A percentile compares a stretch with the other conserved stretches of the same genome.
Evolutionary conservation across 2,113 vertebrate genomes (phyloP).

Genomic region (Rhinoderma darwinii): DNA sequence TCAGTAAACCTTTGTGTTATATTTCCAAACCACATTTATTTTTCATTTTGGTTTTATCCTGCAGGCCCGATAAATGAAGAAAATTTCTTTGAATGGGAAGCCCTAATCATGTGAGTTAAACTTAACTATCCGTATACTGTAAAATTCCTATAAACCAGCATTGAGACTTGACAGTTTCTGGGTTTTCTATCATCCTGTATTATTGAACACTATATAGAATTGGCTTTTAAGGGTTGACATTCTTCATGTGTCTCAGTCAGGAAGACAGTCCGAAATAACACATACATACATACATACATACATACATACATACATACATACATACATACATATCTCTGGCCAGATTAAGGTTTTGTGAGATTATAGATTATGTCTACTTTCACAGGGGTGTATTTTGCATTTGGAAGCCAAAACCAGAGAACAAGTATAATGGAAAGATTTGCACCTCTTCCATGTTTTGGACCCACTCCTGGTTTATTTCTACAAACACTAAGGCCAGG

Average conservation of each 20-base stretch:
- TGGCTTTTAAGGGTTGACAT: too few relatives aligned
- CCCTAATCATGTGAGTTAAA: conserved; percentile 93
- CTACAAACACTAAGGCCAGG: too few relatives aligned
- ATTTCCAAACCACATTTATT: background rate
- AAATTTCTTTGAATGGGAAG: conserved; percentile 99
- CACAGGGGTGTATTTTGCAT: too few relatives aligned
- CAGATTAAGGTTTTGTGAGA: background rate
- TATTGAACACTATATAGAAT: background rate
- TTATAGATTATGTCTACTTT: background rate
- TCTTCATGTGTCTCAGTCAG: too few relatives aligned
- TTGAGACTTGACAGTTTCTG: background rate
- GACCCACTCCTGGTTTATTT: too few relatives aligned
- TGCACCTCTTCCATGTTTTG: too few relatives aligned
- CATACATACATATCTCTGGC: background rate
- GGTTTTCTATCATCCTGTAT: background rate
- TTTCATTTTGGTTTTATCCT: conserved; percentile 37
- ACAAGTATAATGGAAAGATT: too few relatives aligned
- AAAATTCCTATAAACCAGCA: background rate
- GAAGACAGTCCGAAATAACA: too few relatives aligned
- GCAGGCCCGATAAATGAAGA: conserved; percentile 95
- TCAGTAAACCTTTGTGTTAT: background rate
- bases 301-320: background rate
- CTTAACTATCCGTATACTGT: background rate
- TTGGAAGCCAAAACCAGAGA: background rate
- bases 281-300: background rate